Conservation (phyloP, 2,797 vertebrate species). For the Enoplosus armatus region DNA sequence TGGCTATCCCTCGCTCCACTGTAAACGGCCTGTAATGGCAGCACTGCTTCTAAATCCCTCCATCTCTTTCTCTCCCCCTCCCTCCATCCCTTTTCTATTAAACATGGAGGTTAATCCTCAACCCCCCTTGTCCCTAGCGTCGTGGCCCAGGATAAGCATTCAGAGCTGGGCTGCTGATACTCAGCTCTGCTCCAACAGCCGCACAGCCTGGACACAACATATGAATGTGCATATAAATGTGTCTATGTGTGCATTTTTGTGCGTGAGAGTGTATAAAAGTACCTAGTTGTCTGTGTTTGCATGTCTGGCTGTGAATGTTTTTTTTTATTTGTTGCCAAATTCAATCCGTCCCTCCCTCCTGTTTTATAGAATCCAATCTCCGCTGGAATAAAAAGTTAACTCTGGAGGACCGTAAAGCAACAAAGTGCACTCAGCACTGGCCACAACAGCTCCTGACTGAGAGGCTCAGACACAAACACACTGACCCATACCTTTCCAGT, state of each 20-base stretch:
- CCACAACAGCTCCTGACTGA: conserved; percentile 54
- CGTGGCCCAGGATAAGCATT: conserved; percentile 78
- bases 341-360: conserved; percentile 32
- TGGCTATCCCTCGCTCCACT: conserved; percentile 80
- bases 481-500: conserved; percentile 76
- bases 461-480: conserved; percentile 67
- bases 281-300: conserved; percentile 26
- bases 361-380: conserved; percentile 64
- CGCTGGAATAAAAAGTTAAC: conserved; percentile 50
- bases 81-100: conserved; percentile 79
- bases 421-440: conserved; percentile 57
- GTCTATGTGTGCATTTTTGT: not conserved
- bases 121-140: conserved; percentile 69
- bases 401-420: conserved; percentile 60
- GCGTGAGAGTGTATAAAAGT: conserved; percentile 8
- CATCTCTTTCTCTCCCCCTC: conserved; percentile 59
- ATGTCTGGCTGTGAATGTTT: conserved; percentile 28
- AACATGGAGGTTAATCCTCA: conserved; percentile 85
- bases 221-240: conserved; percentile 10
- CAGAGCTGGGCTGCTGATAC: conserved; percentile 76
- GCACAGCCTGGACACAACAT: conserved; percentile 54
- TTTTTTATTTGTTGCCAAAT: conserved; percentile 41
- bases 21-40: conserved; percentile 85
- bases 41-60: conserved; percentile 81
- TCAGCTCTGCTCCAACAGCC: conserved; percentile 67